Evolutionary conservation across 2,888 invertebrate species (phyloP), one percentile per base, ranked within the genome.

Genomic region (Parnassius mnemosyne): DNA sequence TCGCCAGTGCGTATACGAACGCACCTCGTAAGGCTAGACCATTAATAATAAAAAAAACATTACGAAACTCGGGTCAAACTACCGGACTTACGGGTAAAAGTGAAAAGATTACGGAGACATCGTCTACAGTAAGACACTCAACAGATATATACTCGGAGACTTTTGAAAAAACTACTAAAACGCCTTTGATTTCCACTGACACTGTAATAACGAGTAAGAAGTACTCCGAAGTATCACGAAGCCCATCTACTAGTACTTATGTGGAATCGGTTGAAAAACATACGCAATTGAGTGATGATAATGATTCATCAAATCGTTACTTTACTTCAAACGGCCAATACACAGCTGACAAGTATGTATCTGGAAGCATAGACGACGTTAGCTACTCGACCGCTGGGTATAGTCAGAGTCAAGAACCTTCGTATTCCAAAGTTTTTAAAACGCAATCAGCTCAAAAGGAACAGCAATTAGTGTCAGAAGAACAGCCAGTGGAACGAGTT

Each of bases 331-430:
- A 63, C 11, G 58, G 49, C 3, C 60, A 60, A 11, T 53, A 63
- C 16, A 60, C 61, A 1, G 57, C 66, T 53, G 71, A 72, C 61
- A 79, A 77, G 57, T 68, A 75, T 51, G 74, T 80, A 52, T 74
- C 77, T 0, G 77, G 80, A 0, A 80, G 83, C 10, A 80, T 86
- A 5, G 83, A 84, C 63, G 81, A 82, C 58, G 79, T 75, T 58
- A 79, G 74, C 20, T 84, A 77, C 68, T 81, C 88, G 2, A 83
- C 85, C 5, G 76, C 77, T 57, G 81, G 79, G 9, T 84, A 84
- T 67, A 71, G 80, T 53, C 78, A 80, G 47, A 79, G 79, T 65
- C 85, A 79, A 65, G 87, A 88, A 53, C 87, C 89, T 10, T 75
- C 85, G 44, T 83, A 83, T 70, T 89, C 85, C 71, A 90, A 63